Conservation (phyloP, 2,888 invertebrate genomes). For the Tiliacea citrago region DNA sequence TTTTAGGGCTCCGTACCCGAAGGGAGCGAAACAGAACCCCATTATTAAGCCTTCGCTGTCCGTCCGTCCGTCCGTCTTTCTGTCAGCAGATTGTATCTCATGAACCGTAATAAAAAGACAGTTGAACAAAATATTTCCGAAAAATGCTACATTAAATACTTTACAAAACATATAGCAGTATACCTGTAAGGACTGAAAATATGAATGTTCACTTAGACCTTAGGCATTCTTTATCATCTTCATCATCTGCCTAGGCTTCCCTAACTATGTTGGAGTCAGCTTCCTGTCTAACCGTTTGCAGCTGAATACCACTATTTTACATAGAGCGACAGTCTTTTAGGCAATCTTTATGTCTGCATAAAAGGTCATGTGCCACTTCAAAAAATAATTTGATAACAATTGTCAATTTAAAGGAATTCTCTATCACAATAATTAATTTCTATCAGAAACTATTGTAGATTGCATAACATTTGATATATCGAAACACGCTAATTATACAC, state of each 20-base stretch:
- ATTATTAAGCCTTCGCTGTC: too few species aligned
- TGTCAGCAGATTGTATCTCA: too few species aligned
- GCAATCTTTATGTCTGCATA: not conserved
- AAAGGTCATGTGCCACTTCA: not conserved
- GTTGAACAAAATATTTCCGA: not conserved
- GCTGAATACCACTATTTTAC: too few species aligned
- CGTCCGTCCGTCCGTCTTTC: too few species aligned
- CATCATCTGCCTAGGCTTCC: too few species aligned
- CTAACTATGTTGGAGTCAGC: too few species aligned
- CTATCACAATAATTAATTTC: not conserved
- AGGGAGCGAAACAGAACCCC: too few species aligned
- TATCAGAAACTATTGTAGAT: not conserved
- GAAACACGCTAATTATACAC: constrained; percentile 32
- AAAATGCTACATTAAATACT: not conserved
- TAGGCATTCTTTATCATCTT: not conserved
- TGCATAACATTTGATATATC: constrained; percentile 17
- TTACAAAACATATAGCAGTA: too few species aligned
- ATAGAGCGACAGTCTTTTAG: not conserved
- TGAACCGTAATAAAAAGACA: too few species aligned
- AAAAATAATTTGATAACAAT: not conserved
- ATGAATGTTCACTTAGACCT: not conserved
- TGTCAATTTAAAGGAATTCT: not conserved
- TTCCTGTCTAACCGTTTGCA: too few species aligned
- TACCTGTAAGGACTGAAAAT: not conserved
- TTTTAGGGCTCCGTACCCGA: too few species aligned